These are phyloP conservation scores for Esox masquinongy DNA, from an alignment of 2,797 vertebrate genomes.

Conservation along the genomic window DNA sequence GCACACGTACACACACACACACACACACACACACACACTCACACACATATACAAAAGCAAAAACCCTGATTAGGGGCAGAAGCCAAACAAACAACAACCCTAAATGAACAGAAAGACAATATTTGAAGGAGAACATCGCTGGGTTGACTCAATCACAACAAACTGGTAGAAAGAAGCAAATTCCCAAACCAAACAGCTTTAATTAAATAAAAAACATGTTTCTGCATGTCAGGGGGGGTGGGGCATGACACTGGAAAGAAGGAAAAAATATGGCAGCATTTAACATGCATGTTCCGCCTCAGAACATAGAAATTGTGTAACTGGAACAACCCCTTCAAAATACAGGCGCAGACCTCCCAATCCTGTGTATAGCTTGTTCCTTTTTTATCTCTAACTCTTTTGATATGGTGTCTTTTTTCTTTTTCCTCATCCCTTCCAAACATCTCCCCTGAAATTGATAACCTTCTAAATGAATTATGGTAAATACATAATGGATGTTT, in stretches of 20 bases:
- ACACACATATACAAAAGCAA: slow-evolving; percentile 27
- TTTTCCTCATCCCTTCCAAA: slow-evolving; percentile 64
- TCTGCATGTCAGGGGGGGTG: slow-evolving; percentile 52
- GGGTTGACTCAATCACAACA: slow-evolving; percentile 51
- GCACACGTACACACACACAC: slow-evolving; percentile 29
- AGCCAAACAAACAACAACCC: slow-evolving; percentile 59
- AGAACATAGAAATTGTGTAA: slow-evolving; percentile 73
- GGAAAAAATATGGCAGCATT: slow-evolving; percentile 61
- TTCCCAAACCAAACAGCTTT: slow-evolving; percentile 59
- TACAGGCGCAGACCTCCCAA: slow-evolving; percentile 45
- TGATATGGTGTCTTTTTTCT: slow-evolving; percentile 60
- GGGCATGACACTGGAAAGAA: slow-evolving; percentile 56
- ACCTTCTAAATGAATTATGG: slow-evolving; percentile 82
- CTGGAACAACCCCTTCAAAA: slow-evolving; percentile 68
- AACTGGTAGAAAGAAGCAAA: slow-evolving; percentile 46
- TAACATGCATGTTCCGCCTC: slow-evolving; percentile 68
- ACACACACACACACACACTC: slow-evolving; percentile 43
- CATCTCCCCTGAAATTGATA: slow-evolving; percentile 79
- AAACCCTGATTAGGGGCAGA: slow-evolving; percentile 50
- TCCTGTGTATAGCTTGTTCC: slow-evolving; percentile 61
- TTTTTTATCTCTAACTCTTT: slow-evolving; percentile 59
- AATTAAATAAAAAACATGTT: slow-evolving; percentile 69
- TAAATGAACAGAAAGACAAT: slow-evolving; percentile 61
- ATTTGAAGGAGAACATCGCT: slow-evolving; percentile 61
- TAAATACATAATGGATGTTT: slow-evolving; percentile 82